A percentile compares a stretch with the other conserved stretches of the same genome.
Evolutionary conservation across 37 sponge, comb jelly and placozoan genomes (phyloP).

Genomic region (Agelas oroides): DNA sequence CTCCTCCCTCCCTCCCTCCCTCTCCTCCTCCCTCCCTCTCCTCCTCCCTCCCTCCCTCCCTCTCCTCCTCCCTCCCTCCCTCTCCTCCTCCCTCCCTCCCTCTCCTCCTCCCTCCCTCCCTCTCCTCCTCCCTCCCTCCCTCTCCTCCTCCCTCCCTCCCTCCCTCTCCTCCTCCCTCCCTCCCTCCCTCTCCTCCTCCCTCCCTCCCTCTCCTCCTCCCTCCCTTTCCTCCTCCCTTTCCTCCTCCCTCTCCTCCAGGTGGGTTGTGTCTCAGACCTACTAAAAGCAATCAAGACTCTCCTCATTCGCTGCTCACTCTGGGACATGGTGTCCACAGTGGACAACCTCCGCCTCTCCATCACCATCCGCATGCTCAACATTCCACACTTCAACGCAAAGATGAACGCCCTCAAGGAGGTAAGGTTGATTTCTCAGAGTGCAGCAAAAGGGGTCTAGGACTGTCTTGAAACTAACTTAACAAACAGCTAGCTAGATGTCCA

Average conservation of each 20-base stretch:
- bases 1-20: too few species aligned
- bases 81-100: too few species aligned
- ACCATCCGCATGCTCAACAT: slow-evolving; percentile 89
- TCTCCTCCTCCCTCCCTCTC: too few species aligned
- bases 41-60: too few species aligned
- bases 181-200: slow-evolving; percentile 17
- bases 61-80: too few species aligned
- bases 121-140: slow-evolving; percentile 38
- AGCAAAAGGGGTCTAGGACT: not conserved
- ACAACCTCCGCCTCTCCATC: slow-evolving; percentile 77
- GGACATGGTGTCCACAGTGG: slow-evolving; percentile 57
- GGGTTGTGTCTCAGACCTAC: slow-evolving; percentile 83
- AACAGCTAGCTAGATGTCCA: too few species aligned
- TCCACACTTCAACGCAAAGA: slow-evolving; percentile 97
- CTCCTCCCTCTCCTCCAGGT: slow-evolving; percentile 34
- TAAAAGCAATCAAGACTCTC: slow-evolving; percentile 81
- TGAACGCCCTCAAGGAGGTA: slow-evolving; percentile 98
- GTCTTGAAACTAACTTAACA: not conserved
- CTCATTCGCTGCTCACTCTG: slow-evolving; percentile 48
- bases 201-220: slow-evolving; percentile 7
- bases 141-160: slow-evolving; percentile 40
- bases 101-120: slow-evolving; percentile 34
- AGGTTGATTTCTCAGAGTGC: too few species aligned
- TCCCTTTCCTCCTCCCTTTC: slow-evolving; percentile 9
- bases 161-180: slow-evolving; percentile 20